phyloP scores from a whole-genome alignment of 2,797 vertebrate genomes.

The Artibeus lituratus region DNA sequence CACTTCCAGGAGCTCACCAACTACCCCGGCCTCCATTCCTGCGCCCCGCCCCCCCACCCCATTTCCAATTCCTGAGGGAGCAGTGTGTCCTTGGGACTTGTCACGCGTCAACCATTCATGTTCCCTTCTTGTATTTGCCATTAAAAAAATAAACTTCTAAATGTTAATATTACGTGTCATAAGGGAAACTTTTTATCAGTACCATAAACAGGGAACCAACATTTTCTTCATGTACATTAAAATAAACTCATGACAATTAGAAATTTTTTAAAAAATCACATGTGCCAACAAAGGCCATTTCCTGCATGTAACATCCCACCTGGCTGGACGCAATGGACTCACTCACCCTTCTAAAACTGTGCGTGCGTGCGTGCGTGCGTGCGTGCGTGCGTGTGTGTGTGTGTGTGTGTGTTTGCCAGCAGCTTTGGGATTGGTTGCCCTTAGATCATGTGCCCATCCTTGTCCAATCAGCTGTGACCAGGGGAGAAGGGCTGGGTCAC shows the following conservation, averaged over 20 bases:
- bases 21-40: not conserved
- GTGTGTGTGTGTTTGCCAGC: not conserved
- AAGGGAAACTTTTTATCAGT: not conserved
- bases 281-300: rapidly evolving
- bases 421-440: not conserved
- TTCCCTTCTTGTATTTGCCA: not conserved
- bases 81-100: not conserved
- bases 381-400: too few species aligned
- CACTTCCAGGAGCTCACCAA: not conserved
- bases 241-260: not conserved
- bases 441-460: not conserved
- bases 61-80: not conserved
- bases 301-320: rapidly evolving
- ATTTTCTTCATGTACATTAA: not conserved
- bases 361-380: too few species aligned
- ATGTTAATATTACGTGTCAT: not conserved
- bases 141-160: not conserved
- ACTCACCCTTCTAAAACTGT: not conserved
- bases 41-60: too few species aligned
- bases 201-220: not conserved
- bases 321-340: rapidly evolving
- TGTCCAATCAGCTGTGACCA: not conserved
- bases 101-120: not conserved
- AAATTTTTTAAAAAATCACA: not conserved
- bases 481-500: not conserved